Evolutionary conservation across 92 coral and sea anemone species (phyloP), one percentile per base, ranked within the genome.

Genomic region (Epizoanthus stellaris): DNA sequence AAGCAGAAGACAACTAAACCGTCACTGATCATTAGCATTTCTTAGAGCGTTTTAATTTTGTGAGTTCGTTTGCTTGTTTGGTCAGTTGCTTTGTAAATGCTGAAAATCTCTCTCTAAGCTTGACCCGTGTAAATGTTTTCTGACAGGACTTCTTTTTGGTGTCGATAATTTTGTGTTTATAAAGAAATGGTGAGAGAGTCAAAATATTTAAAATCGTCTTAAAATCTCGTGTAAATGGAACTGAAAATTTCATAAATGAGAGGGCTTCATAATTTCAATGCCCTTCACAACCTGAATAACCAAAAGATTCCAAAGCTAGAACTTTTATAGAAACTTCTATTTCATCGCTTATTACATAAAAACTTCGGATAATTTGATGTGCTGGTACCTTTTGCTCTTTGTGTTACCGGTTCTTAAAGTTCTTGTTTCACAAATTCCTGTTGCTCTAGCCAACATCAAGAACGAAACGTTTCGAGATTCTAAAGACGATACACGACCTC

Each of bases 191-290:
- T 54, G 72, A 15, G n/a, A 43, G 17, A 70, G 73, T 79, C 61
- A 43, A 59, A 79, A 62, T 45, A 62, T 79, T 63, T 62, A 63
- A 79, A 62, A 42, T 62, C 60, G 57, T 63, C 83, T 62, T 49
- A 61, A 62, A 14, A 47, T 39, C 43, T 21, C 6, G 25, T 79
- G 59, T 21, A 79, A 79, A 79, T 60, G 64, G 53, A 52, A 62
- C 72, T 7, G 23, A 61, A 63, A 59, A 6, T 61, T 77, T 63
- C 39, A 63, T 39, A 79, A 42, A 47, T 6, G 15, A 21, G 20
- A 63, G 19, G 49, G n/a, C n/a, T 7, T 21, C n/a, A 36, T 23
- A 60, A 15, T 10, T 23, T 58, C 25, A 39, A 40, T 16, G 66
- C 49, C 0, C 11, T 11, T 16, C 25, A 8, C 1, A 13, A 63